A percentile compares a stretch with the other conserved stretches of the same genome.
Evolutionary conservation across 2,888 invertebrate genomes (phyloP).

Genomic region (Bombyx huttoni): DNA sequence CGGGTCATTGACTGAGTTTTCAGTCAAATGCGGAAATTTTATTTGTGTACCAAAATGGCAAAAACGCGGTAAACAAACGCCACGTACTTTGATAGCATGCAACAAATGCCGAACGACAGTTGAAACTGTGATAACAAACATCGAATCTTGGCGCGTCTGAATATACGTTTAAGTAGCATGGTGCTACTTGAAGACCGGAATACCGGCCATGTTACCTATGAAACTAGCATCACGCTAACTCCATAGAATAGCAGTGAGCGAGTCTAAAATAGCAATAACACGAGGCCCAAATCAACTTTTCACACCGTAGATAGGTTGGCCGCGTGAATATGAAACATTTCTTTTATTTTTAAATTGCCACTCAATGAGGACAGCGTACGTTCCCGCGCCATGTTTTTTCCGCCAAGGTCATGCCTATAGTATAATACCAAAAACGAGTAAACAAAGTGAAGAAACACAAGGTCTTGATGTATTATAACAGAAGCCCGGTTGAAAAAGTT

Average conservation of each 20-base stretch:
- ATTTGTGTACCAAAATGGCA: conserved; percentile 16
- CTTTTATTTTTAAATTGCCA: conserved; percentile 22
- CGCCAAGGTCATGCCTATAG: conserved; percentile 60
- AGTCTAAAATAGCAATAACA: conserved; percentile 47
- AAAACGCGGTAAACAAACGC: conserved; percentile 5
- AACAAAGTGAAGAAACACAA: conserved; percentile 45
- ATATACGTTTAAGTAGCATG: background rate
- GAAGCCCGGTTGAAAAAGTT: background rate
- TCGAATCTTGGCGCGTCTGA: background rate
- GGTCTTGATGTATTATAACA: conserved; percentile 5
- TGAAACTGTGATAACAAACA: background rate
- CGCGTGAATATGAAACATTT: conserved; percentile 14
- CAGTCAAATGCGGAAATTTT: conserved; percentile 31
- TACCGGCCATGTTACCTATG: conserved; percentile 64
- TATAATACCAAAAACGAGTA: conserved; percentile 55
- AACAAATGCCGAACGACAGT: background rate
- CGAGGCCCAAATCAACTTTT: conserved; percentile 42
- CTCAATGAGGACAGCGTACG: conserved; percentile 45
- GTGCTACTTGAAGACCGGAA: background rate
- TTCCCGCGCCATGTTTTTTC: conserved; percentile 69
- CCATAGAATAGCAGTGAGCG: conserved; percentile 39
- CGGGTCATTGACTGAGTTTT: conserved; percentile 20
- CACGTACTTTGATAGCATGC: conserved; percentile 8
- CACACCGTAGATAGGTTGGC: conserved; percentile 12
- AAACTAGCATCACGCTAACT: conserved; percentile 62